Base-by-base conservation (phyloP, 2,797 vertebrate genomes). In the Hippoglossus hippoglossus region DNA sequence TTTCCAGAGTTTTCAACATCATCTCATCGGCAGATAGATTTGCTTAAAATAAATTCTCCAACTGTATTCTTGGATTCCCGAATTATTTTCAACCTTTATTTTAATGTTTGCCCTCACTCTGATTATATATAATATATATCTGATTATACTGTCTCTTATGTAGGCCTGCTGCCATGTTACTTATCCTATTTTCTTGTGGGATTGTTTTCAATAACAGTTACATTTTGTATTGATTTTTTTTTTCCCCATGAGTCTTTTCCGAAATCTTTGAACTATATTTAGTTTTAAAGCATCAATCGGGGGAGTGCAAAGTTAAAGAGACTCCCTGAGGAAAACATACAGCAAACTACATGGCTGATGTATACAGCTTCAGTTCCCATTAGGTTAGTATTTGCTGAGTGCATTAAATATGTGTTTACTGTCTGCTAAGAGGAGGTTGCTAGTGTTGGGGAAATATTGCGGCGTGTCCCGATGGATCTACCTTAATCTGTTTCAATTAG, bases 401-500 rank as follows among this genome's bases (percentile, higher is more conserved):
- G 25, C 49, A 34, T 12, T 22, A 3, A 5, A 12, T 4, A 51
- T 47, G 5, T 25, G 21, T 41, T 63, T 22, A 31, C 21, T 44
- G 61, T 44, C 19, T 56, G 59, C 18, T 46, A 46, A 46, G 44
- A 46, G 7, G 44, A 19, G 44, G 15, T 3, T 58, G 28, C 28
- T 12, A n/a, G 15, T 9, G 36, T 1, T 22, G 39, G 16, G 36
- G 39, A 13, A n/a, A 31, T 34, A 24, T 2, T 53, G 25, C 3
- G 11, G 36, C 24, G 36, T 18, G 1, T 59, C 55, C 10, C 24
- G 9, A 36, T 67, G 64, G 51, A 63, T 53, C 59, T 21, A 2
- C 36, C 26, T 58, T 46, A 46, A 58, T 69, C 47, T 58, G 6
- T 24, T 46, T 52, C 52, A 39, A 70, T 75, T 64, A 75, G 21